A percentile compares a stretch with the other conserved stretches of the same genome.
These are phyloP conservation scores for Gymnoscelis rufifasciata DNA, from an alignment of 2,888 invertebrate genomes.

Conservation along the genomic window DNA sequence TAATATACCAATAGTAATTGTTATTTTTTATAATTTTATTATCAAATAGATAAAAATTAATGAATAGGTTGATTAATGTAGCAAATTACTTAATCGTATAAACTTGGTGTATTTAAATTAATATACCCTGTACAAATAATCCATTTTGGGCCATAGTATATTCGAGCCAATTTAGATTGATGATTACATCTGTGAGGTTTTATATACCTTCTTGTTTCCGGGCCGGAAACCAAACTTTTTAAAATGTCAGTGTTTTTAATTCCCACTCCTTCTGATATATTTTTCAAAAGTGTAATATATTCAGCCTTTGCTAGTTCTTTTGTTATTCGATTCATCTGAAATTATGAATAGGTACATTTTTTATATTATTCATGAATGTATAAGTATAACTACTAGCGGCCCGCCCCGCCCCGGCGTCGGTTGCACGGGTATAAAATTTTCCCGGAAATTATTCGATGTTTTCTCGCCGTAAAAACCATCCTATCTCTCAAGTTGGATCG, in stretches of 20 bases:
- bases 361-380: neutral
- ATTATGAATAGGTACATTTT: conserved; percentile 11
- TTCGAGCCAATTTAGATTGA: conserved; percentile 55
- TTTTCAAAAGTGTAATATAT: conserved; percentile 56
- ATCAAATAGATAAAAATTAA: neutral
- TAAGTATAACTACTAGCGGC: neutral
- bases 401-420: too few species aligned
- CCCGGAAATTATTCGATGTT: too few species aligned
- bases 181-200: conserved; percentile 71
- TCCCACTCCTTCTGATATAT: conserved; percentile 56
- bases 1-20: too few species aligned
- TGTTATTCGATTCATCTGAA: conserved; percentile 64
- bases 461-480: too few species aligned
- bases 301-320: conserved; percentile 63
- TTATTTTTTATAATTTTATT: too few species aligned
- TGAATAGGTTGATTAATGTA: neutral
- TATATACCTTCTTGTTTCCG: conserved; percentile 63
- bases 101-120: conserved; percentile 63
- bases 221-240: conserved; percentile 56
- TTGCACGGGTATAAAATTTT: too few species aligned
- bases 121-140: conserved; percentile 68
- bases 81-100: conserved; percentile 52
- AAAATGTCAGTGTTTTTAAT: conserved; percentile 45
- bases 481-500: too few species aligned
- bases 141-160: conserved; percentile 68